These are phyloP conservation scores for Lasiurus borealis DNA, from an alignment of 2,113 vertebrate genomes.

Conservation along the genomic window DNA sequence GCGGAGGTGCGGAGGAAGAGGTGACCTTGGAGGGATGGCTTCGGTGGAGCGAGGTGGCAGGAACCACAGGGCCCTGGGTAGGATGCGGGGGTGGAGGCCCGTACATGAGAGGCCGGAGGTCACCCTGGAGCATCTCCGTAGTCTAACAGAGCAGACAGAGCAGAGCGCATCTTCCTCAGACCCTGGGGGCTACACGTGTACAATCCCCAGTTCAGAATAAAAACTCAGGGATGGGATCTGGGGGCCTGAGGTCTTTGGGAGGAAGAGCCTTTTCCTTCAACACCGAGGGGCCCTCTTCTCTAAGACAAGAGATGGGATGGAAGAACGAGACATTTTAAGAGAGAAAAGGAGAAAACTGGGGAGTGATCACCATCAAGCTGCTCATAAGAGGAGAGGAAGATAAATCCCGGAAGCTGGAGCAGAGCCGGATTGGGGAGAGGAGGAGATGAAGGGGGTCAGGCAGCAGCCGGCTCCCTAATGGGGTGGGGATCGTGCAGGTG, in stretches of 20 bases:
- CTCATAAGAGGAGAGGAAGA: neutral
- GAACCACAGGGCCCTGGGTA: neutral
- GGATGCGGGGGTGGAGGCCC: neutral
- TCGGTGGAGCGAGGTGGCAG: neutral
- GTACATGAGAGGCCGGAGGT: accelerated
- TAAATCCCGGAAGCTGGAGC: neutral
- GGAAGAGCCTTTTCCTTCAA: neutral
- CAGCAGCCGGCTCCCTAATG: neutral
- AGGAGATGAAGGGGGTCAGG: neutral
- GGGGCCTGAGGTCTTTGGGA: neutral
- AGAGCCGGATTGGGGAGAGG: neutral
- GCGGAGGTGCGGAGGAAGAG: neutral
- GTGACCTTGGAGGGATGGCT: neutral
- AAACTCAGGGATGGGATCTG: neutral
- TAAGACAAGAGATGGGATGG: neutral
- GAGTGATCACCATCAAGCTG: neutral
- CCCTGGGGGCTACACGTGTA: neutral
- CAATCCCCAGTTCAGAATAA: neutral
- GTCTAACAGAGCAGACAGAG: accelerated
- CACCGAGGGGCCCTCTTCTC: neutral
- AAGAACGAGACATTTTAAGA: neutral
- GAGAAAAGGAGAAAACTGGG: neutral
- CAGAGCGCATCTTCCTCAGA: accelerated
- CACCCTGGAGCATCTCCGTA: neutral
- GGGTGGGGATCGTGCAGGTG: neutral